Conservation (phyloP, 2,797 vertebrate genomes). For the Tokudaia tokunoshimensis region DNA sequence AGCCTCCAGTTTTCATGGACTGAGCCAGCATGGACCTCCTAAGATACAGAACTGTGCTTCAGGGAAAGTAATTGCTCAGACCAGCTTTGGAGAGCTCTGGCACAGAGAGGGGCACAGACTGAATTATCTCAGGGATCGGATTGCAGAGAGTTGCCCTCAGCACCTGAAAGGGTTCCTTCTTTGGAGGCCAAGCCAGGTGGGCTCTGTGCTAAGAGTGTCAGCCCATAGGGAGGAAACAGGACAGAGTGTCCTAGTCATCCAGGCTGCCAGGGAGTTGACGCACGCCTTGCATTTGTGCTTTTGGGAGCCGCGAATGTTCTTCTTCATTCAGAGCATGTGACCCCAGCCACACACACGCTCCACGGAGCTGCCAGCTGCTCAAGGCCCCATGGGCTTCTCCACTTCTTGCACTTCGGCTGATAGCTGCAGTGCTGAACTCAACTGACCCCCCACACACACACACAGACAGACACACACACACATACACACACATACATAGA, state of each 20-base stretch:
- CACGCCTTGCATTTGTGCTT: slow-evolving; percentile 52
- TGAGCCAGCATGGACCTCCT: background rate
- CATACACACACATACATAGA: background rate
- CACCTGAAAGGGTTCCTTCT: slow-evolving; percentile 56
- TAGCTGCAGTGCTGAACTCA: slow-evolving; percentile 46
- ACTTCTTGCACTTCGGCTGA: background rate
- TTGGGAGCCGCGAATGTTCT: slow-evolving; percentile 32
- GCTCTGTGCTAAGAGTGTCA: slow-evolving; percentile 51
- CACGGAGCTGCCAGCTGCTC: slow-evolving; percentile 24
- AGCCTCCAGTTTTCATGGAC: slow-evolving; percentile 16
- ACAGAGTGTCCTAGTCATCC: slow-evolving; percentile 62
- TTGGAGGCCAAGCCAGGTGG: slow-evolving; percentile 65
- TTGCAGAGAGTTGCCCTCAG: background rate
- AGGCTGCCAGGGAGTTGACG: slow-evolving; percentile 58
- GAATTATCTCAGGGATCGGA: slow-evolving; percentile 26
- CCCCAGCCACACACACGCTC: background rate
- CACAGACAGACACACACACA: background rate
- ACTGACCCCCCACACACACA: background rate
- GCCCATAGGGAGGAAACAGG: slow-evolving; percentile 41
- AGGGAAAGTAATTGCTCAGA: slow-evolving; percentile 62
- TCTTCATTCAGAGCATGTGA: background rate
- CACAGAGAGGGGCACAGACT: background rate
- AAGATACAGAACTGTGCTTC: background rate
- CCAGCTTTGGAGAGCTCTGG: slow-evolving; percentile 49
- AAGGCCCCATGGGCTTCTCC: background rate